Evolutionary conservation across 2,888 invertebrate species (phyloP).

Genomic region (Agrotis ipsilon): DNA sequence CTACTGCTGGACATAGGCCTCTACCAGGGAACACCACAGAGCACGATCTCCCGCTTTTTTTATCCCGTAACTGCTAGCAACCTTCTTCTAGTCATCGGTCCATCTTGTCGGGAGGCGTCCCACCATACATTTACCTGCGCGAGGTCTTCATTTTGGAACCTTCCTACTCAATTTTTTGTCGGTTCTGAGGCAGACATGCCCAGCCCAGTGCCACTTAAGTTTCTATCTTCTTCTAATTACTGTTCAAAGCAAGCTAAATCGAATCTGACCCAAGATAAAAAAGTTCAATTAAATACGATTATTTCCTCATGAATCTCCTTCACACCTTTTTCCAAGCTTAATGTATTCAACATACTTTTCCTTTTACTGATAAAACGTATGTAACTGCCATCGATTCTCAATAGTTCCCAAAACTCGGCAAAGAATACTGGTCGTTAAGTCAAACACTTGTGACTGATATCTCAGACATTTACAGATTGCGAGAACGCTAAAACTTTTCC

Average conservation of each 20-base stretch:
- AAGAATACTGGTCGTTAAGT: constrained; percentile 66
- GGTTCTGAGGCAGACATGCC: no score
- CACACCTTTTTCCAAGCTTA: constrained; percentile 14
- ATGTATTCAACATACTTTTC: constrained; percentile 21
- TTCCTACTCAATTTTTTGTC: no score
- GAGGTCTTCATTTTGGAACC: no score
- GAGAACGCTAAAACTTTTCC: constrained; percentile 81
- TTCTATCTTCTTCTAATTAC: background rate
- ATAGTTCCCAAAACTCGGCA: constrained; percentile 49
- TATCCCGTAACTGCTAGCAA: no score
- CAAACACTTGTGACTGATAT: constrained; percentile 79
- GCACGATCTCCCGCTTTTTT: no score
- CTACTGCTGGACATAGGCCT: no score
- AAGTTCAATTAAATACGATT: background rate
- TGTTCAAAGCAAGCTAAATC: background rate
- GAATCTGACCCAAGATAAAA: background rate
- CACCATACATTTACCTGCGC: no score
- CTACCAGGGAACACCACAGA: no score
- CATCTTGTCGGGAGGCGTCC: no score
- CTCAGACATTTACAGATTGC: constrained; percentile 81
- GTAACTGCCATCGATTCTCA: constrained; percentile 27
- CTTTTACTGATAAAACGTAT: constrained; percentile 11
- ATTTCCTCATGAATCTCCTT: background rate
- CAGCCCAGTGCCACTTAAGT: no score
- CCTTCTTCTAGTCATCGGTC: no score